A percentile compares a stretch with the other conserved stretches of the same genome.
Evolutionary conservation across 2,888 invertebrate genomes (phyloP).

Genomic region (Ophioninae sp.): DNA sequence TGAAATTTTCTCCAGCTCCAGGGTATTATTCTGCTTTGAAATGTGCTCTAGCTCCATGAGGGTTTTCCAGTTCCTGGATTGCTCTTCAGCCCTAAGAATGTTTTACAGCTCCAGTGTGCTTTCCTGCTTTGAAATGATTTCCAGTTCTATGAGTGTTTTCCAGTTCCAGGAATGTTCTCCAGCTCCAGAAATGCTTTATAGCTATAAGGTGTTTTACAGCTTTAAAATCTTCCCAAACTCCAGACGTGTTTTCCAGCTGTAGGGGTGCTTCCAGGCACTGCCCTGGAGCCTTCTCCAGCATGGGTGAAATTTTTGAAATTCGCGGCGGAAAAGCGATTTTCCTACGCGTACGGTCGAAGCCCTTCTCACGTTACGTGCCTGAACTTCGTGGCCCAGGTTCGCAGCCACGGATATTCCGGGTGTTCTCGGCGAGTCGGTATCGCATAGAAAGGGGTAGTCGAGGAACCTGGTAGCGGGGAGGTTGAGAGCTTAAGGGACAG

Average conservation of each 20-base stretch:
- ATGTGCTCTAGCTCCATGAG: too few species aligned
- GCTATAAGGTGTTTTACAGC: too few species aligned
- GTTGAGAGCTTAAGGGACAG: conserved; percentile 38
- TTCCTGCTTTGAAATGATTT: too few species aligned
- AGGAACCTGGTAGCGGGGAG: conserved; percentile 23
- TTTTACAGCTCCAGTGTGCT: too few species aligned
- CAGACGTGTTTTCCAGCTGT: neutral
- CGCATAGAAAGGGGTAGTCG: conserved; percentile 35
- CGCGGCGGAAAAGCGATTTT: neutral
- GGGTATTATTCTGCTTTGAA: too few species aligned
- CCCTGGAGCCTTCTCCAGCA: neutral
- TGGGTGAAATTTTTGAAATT: neutral
- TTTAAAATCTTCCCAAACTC: too few species aligned
- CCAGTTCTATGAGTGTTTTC: too few species aligned
- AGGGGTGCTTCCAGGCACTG: neutral
- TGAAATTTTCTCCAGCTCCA: too few species aligned
- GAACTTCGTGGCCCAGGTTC: conserved; percentile 62
- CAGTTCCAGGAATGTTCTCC: too few species aligned
- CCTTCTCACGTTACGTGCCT: conserved; percentile 69
- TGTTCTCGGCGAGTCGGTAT: conserved; percentile 59
- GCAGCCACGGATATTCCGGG: conserved; percentile 70
- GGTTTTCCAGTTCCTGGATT: too few species aligned
- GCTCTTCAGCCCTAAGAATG: too few species aligned
- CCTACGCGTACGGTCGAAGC: neutral
- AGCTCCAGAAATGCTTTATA: too few species aligned